These are phyloP conservation scores for Galagoides demidoff DNA, from an alignment of 2,797 vertebrate species.

Conservation along the genomic window DNA sequence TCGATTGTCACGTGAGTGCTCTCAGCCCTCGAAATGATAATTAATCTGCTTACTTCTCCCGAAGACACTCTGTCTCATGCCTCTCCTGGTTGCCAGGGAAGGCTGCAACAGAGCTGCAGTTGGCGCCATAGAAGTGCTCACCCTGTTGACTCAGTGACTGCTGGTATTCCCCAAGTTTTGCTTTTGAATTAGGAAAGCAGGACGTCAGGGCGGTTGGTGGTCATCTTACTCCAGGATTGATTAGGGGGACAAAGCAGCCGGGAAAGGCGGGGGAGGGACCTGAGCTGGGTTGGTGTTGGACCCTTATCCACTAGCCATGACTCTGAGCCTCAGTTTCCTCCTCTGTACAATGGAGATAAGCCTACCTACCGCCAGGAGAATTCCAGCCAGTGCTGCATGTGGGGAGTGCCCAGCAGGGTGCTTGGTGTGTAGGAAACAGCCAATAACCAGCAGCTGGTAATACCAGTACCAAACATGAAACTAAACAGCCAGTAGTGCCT, in stretches of 20 bases:
- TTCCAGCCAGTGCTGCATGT: neutral
- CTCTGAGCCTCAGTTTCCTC: conserved; percentile 43
- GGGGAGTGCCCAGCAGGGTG: neutral
- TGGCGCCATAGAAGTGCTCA: neutral
- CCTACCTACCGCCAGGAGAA: neutral
- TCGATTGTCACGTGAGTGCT: conserved; percentile 4
- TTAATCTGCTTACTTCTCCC: conserved; percentile 53
- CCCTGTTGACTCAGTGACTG: neutral
- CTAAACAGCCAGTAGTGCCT: neutral
- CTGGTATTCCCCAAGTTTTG: neutral
- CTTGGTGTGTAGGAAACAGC: neutral
- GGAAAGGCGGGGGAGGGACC: no score
- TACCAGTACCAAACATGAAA: neutral
- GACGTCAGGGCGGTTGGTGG: neutral
- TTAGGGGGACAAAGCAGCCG: neutral
- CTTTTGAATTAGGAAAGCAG: neutral
- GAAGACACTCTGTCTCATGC: neutral
- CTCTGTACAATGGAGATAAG: neutral
- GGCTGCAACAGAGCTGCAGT: neutral
- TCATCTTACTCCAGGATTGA: neutral
- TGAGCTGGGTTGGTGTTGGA: neutral
- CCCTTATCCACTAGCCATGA: neutral
- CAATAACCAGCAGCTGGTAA: neutral
- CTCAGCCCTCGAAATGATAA: conserved; percentile 48
- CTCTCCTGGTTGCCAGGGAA: conserved; percentile 5